phyloP scores from a whole-genome alignment of 2,888 invertebrate species.

The Gastracanthus pulcherrimus region DNA sequence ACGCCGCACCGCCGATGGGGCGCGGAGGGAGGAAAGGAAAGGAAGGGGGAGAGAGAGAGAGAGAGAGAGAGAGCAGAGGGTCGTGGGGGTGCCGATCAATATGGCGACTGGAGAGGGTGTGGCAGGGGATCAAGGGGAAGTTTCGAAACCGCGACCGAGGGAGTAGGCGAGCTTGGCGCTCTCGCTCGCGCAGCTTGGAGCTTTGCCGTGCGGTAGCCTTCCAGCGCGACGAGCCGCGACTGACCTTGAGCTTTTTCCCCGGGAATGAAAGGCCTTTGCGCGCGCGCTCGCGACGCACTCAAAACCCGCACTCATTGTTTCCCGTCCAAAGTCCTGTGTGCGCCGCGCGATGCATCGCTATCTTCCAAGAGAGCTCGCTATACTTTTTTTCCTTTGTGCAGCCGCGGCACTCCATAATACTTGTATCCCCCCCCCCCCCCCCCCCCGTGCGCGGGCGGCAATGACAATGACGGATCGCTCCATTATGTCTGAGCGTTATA shows the following conservation, averaged over 20 bases:
- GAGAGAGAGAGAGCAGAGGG: neutral
- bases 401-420: neutral
- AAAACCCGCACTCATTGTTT: neutral
- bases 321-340: conserved; percentile 8
- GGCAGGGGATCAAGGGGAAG: conserved; percentile 68
- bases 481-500: conserved; percentile 53
- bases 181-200: neutral
- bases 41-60: conserved; percentile 30
- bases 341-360: neutral
- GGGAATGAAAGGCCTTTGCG: conserved; percentile 47
- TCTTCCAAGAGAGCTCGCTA: neutral
- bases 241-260: conserved; percentile 70
- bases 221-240: neutral
- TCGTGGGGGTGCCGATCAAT: conserved; percentile 71
- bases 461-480: conserved; percentile 63
- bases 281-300: neutral
- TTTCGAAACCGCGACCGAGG: conserved; percentile 57
- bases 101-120: conserved; percentile 71
- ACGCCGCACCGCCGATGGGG: conserved; percentile 61
- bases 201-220: neutral
- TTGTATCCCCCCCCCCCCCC: no score
- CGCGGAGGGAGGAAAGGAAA: conserved; percentile 34
- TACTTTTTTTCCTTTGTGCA: conserved; percentile 2
- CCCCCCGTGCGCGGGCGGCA: no score
- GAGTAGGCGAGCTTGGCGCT: conserved; percentile 24